Evolutionary conservation across 2,888 invertebrate genomes (phyloP).

Genomic region (Microctonus hyperodae): DNA sequence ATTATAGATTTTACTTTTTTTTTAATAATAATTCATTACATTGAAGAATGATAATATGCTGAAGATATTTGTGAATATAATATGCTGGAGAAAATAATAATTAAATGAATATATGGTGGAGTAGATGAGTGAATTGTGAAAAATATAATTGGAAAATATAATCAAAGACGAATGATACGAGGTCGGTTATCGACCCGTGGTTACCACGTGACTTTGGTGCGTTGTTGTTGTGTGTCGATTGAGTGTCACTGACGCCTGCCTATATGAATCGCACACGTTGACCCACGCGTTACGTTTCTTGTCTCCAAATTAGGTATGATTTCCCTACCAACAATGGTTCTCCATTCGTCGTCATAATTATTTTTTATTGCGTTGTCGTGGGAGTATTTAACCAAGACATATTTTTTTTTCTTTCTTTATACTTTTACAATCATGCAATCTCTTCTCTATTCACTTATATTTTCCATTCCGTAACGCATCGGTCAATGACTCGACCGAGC

Average conservation of each 20-base stretch:
- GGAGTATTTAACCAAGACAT: conserved; percentile 33
- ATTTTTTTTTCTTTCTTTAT: conserved; percentile 30
- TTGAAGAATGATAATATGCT: too few relatives aligned
- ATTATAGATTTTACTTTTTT: not conserved
- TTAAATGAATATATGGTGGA: not conserved
- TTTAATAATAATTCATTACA: not conserved
- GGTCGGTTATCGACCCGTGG: conserved; percentile 30
- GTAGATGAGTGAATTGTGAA: not conserved
- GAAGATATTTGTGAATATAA: too few relatives aligned
- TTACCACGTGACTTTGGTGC: conserved; percentile 24
- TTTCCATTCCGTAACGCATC: not conserved
- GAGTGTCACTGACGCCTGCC: conserved; percentile 36
- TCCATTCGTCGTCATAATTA: conserved; percentile 38
- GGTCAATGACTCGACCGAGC: conserved; percentile 16
- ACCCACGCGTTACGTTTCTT: conserved; percentile 46
- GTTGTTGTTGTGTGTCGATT: conserved; percentile 21
- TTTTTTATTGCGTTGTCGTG: not conserved
- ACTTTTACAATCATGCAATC: not conserved
- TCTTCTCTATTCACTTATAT: not conserved
- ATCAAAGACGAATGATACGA: conserved; percentile 19
- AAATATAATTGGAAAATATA: conserved; percentile 20
- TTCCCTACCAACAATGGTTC: conserved; percentile 53
- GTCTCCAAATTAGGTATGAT: conserved; percentile 59
- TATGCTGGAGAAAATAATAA: not conserved
- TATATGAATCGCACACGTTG: conserved; percentile 49